These are phyloP conservation scores for Leucoptera coffeella DNA, from an alignment of 2,888 invertebrate species.

Conservation along the genomic window DNA sequence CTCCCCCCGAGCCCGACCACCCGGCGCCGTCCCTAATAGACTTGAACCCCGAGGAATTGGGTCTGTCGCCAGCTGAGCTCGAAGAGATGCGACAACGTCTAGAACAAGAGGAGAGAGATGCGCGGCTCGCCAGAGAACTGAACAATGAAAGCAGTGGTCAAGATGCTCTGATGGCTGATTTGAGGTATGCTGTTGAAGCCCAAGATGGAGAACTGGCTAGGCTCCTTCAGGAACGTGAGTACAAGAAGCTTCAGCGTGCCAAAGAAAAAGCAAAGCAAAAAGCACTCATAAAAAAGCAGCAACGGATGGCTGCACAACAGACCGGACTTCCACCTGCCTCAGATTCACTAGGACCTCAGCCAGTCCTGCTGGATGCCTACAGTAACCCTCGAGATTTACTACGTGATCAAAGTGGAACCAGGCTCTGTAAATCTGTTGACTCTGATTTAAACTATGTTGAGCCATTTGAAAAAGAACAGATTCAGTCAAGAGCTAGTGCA, in stretches of 20 bases:
- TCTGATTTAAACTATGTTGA: slow-evolving; percentile 44
- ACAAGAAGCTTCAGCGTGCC: slow-evolving; percentile 38
- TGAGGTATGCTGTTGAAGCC: slow-evolving; percentile 44
- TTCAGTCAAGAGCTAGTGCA: slow-evolving; percentile 43
- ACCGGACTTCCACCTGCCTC: not conserved
- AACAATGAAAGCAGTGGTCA: slow-evolving; percentile 28
- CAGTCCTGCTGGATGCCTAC: slow-evolving; percentile 39
- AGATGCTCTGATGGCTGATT: slow-evolving; percentile 31
- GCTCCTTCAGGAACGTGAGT: slow-evolving; percentile 36
- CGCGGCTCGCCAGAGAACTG: slow-evolving; percentile 28
- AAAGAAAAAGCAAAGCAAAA: slow-evolving; percentile 42
- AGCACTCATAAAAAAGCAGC: slow-evolving; percentile 39
- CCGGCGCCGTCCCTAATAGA: slow-evolving; percentile 5
- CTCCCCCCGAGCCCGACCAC: slow-evolving; percentile 10
- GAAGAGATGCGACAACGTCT: slow-evolving; percentile 31
- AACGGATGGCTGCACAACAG: slow-evolving; percentile 20
- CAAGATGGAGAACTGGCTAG: slow-evolving; percentile 39
- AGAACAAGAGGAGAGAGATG: slow-evolving; percentile 40
- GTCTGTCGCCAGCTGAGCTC: slow-evolving; percentile 27
- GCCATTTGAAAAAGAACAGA: slow-evolving; percentile 42
- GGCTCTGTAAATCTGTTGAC: slow-evolving; percentile 40
- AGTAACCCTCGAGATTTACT: slow-evolving; percentile 40
- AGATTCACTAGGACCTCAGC: slow-evolving; percentile 10
- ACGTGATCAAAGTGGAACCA: slow-evolving; percentile 20
- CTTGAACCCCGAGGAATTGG: slow-evolving; percentile 27